Conservation (phyloP, 2,113 vertebrate genomes). For the Tringa solitaria region DNA sequence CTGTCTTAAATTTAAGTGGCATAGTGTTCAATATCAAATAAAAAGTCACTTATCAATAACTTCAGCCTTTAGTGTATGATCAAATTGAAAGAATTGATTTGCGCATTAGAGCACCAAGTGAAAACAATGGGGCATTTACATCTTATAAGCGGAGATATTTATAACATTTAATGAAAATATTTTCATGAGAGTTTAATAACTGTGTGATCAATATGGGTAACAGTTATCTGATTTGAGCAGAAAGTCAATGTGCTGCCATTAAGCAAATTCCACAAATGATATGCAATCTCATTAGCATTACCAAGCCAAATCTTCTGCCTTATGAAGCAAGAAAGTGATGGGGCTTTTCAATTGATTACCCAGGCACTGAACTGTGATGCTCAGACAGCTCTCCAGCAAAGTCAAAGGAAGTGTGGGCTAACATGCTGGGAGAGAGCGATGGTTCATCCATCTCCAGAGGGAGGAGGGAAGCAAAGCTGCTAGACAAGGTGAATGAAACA, state of each 20-base stretch:
- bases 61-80: neutral
- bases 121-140: neutral
- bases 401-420: neutral
- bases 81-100: neutral
- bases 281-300: neutral
- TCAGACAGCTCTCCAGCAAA: neutral
- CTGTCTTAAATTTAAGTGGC: neutral
- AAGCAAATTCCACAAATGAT: conserved; percentile 13
- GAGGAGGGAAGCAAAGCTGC: neutral
- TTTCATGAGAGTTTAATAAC: neutral
- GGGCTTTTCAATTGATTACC: neutral
- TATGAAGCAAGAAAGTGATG: neutral
- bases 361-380: fast-evolving
- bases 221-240: conserved; percentile 30
- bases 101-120: neutral
- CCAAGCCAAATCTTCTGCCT: neutral
- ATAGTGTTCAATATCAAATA: neutral
- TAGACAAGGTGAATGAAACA: neutral
- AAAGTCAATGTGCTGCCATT: conserved; percentile 12
- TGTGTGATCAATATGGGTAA: neutral
- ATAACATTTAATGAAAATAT: neutral
- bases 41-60: neutral
- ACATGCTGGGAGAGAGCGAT: neutral
- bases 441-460: neutral
- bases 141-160: neutral